These are phyloP conservation scores for Mionectes olivaceus DNA, from an alignment of 2,797 vertebrate species.

Conservation along the genomic window DNA sequence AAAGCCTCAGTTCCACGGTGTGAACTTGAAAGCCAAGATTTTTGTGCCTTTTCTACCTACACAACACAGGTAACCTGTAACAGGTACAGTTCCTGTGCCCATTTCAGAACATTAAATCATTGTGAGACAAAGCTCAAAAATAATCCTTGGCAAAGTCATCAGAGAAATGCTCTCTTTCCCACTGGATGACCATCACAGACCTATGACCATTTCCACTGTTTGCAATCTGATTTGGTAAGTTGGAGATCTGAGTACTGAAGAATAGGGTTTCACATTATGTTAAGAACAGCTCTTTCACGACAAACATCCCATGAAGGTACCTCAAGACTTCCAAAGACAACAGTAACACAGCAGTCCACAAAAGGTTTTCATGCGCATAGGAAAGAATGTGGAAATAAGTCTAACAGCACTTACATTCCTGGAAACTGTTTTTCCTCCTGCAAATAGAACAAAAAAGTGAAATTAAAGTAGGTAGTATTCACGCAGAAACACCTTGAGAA, in stretches of 20 bases:
- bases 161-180: neutral
- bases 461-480: neutral
- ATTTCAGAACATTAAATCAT: neutral
- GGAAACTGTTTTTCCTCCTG: neutral
- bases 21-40: neutral
- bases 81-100: neutral
- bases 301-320: neutral
- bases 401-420: neutral
- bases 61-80: neutral
- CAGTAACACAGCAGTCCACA: neutral
- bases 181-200: neutral
- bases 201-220: neutral
- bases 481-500: neutral
- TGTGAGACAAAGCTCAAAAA: neutral
- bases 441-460: neutral
- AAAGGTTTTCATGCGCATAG: rapidly evolving
- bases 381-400: neutral
- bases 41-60: neutral
- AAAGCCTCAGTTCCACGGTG: neutral
- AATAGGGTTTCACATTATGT: neutral
- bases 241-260: neutral
- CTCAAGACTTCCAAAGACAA: neutral
- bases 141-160: neutral
- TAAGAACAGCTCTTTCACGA: neutral
- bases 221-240: neutral